Percentiles rank a stretch among this genome's conserved stretches.
Conservation (phyloP, 1,140 invertebrate genomes). For the Chrysopa pallens region DNA sequence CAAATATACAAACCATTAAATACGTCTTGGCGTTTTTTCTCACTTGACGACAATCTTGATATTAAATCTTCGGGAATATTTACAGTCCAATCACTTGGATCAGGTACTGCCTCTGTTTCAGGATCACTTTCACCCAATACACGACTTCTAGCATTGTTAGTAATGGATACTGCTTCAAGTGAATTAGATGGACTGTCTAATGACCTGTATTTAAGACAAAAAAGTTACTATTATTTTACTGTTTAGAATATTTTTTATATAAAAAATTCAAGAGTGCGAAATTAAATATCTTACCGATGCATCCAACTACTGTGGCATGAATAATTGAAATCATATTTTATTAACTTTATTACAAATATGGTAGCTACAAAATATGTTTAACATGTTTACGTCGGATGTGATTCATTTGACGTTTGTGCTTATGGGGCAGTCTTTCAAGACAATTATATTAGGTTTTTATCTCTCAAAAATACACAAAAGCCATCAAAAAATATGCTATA, state of each 20-base stretch:
- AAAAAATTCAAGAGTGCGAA: too few relatives aligned
- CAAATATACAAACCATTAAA: slow-evolving; percentile 74
- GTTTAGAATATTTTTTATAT: too few relatives aligned
- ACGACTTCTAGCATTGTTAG: slow-evolving; percentile 2
- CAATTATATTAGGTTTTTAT: too few relatives aligned
- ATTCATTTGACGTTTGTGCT: too few relatives aligned
- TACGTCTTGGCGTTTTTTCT: slow-evolving; percentile 90
- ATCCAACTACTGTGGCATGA: too few relatives aligned
- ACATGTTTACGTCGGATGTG: too few relatives aligned
- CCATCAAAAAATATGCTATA: too few relatives aligned
- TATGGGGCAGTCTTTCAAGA: too few relatives aligned
- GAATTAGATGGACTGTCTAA: slow-evolving; percentile 35
- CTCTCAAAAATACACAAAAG: too few relatives aligned
- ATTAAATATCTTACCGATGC: too few relatives aligned
- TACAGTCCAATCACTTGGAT: slow-evolving; percentile 66
- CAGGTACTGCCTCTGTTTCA: slow-evolving; percentile 60
- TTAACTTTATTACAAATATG: background rate
- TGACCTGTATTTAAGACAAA: slow-evolving; percentile 6
- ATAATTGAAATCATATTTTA: background rate
- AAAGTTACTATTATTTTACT: too few relatives aligned
- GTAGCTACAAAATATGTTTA: background rate
- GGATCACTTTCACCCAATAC: slow-evolving; percentile 51
- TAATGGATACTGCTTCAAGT: slow-evolving; percentile 5
- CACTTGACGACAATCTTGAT: slow-evolving; percentile 45
- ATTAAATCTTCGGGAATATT: slow-evolving; percentile 64